Evolutionary conservation across 2,797 vertebrate species (phyloP).

Genomic region (Nannoperca obscura): DNA sequence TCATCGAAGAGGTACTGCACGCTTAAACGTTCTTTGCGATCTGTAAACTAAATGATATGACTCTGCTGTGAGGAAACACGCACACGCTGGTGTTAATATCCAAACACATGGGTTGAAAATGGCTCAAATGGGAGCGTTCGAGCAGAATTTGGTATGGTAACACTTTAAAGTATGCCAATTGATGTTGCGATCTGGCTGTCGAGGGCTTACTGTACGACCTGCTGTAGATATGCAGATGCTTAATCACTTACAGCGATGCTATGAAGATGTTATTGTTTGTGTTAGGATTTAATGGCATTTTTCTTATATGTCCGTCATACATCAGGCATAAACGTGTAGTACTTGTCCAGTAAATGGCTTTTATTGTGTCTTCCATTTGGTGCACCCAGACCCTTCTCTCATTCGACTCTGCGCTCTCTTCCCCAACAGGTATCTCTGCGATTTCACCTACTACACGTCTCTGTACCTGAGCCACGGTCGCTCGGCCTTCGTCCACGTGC

Average conservation of each 20-base stretch:
- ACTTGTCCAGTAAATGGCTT: not conserved
- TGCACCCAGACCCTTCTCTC: not conserved
- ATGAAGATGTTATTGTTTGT: not conserved
- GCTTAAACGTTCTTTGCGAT: too few relatives aligned
- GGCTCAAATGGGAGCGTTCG: too few relatives aligned
- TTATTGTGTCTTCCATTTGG: not conserved
- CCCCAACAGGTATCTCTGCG: conserved; percentile 91
- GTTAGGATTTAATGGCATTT: not conserved
- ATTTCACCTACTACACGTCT: conserved; percentile 96
- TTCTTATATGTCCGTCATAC: not conserved
- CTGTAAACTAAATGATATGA: too few relatives aligned
- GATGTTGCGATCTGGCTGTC: not conserved
- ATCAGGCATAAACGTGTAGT: not conserved
- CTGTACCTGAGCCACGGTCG: conserved; percentile 91
- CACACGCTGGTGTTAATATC: too few relatives aligned
- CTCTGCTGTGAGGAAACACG: too few relatives aligned
- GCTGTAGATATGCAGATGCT: not conserved
- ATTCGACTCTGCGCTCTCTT: not conserved
- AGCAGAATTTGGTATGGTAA: too few relatives aligned
- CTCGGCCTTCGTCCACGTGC: conserved; percentile 93
- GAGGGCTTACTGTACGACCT: not conserved
- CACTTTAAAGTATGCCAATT: not conserved
- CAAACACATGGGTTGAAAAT: too few relatives aligned
- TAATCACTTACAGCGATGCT: not conserved
- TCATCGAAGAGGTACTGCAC: not conserved